Evolutionary conservation across 2,113 vertebrate species (phyloP), one percentile per base, ranked within the genome.

Genomic region (Carettochelys insculpta): DNA sequence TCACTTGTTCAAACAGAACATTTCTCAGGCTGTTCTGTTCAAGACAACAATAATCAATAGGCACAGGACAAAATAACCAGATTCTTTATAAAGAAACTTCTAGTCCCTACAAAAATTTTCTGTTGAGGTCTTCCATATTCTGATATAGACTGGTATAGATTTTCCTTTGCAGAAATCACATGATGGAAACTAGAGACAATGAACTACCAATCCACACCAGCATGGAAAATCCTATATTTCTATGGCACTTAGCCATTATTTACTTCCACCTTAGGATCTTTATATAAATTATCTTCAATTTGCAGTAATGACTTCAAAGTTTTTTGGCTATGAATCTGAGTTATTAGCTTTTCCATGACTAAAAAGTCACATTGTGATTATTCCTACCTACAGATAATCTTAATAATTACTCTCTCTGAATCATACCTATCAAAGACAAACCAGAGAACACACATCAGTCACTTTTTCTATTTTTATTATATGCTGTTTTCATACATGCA

Each of bases 291-390:
- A 87, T 91, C 80, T 94, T 53, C 54, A 83, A n/a, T 77, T 34
- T 43, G 34, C 80, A 78, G 61, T 86, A 91, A 94, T 84, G 80
- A 75, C 82, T 92, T 91, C 53, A 85, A 88, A 73, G 91, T 90
- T 43, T 82, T 85, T 90, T 92, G 90, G 88, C 90, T 89, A 78
- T 61, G 85, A 93, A 90, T 83, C 89, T 75, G 47, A 52, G 79
- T 52, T 75, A 85, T 90, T 89, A 92, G 43, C n/a, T 90, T 95
- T 94, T 94, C 95, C 92, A 90, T 92, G 48, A 95, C 71, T n/a
- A n/a, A n/a, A 92, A 90, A 92, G 92, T 43, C 24, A 24, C 71
- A 73, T 73, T 43, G 34, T 90, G 92, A 95, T 95, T 87, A 93
- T 61, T 86, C 86, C 91, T 71, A 92, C 61, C 80, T 87, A 89